Evolutionary conservation across 2,888 invertebrate species (phyloP), one percentile per base, ranked within the genome.

Genomic region (Phragmatobia fuliginosa): DNA sequence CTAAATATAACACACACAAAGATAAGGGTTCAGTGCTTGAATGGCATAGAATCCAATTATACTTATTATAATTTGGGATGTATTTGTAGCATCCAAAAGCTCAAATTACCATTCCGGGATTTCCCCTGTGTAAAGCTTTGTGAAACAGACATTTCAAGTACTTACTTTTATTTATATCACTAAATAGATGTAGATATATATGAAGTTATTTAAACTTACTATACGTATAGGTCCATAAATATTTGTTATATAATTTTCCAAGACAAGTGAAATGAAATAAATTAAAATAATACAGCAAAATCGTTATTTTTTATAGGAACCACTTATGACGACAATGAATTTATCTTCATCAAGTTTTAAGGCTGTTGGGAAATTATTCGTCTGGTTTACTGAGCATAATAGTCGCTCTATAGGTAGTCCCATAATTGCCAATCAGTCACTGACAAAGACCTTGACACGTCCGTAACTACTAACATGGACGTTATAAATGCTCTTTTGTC

Each of bases 361-460:
- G 28, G 14, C 6, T 14, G 8, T 28, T 28, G 5, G 16, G 8
- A 56, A 16, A 56, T 4, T 28, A 36, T 38, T 18, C 41, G 2
- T 10, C 41, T 41, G 11, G 41, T 38, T 31, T 21, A 41, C 6
- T 21, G 10, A 21, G 16, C 61, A 41, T 28, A 41, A 63, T 49
- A 49, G 25, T 25, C 14, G 32, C 8, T 3, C 25, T n/a, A 49
- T 63, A 32, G 14, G 32, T 16, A 28, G 28, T 14, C 52, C 28
- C 25, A 28, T 56, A 28, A 56, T 28, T 16, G 56, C 28, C 65
- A 36, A 56, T 56, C 28, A 56, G 36, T 65, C 6, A 38, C 38
- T 66, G 49, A 32, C 33, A 62, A 21, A 59, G 62, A 62, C 72
- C 70, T 77, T 72, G 72, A 68, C 59, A 56, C n/a, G 31, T 56